Base-by-base conservation (phyloP, 1,140 invertebrate species). In the Eulimnadia texana region DNA sequence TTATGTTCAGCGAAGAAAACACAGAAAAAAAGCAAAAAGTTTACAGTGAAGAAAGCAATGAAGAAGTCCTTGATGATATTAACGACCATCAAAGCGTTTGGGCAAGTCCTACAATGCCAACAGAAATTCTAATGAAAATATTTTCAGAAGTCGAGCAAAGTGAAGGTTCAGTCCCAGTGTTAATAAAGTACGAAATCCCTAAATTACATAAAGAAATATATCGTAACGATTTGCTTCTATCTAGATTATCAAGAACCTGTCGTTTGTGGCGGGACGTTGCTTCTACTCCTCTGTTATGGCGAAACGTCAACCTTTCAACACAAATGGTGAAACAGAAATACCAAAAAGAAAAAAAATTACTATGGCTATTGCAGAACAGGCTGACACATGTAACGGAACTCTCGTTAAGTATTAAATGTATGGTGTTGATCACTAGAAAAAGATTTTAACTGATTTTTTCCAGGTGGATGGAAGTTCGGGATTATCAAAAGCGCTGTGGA, bases 291-390 rank as follows among this genome's bases (percentile, higher is more conserved):
- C 72, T 76, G 28, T 71, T 91, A 20, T 91, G 88, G 88, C 79
- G 78, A 61, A 82, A 79, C 67, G 79, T 87, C 64, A 86, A 91
- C 70, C 74, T 90, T 67, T 71, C 75, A 6, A 79, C 79, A 61
- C 81, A 82, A 64, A 82, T 82, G 73, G 82, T 87, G n/a, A 82
- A 81, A 67, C 80, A 85, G 63, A 81, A 80, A 68, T 82, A 80
- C 67, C 82, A 83, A 71, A 76, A 72, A 59, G 86, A 83, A 50
- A 82, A 84, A 50, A 83, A 82, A 68, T 76, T 91, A 9, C 77
- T 82, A 58, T 86, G 84, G 82, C 77, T 91, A 28, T 79, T 86
- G 62, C 79, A 86, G 70, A 83, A 86, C 73, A 77, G 85, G 66
- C 76, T 89, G 42, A 74, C 78, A 22, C 73, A 78, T 64, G 86